phyloP scores from a whole-genome alignment of 2,797 vertebrate genomes.

The Lepus townsendii region DNA sequence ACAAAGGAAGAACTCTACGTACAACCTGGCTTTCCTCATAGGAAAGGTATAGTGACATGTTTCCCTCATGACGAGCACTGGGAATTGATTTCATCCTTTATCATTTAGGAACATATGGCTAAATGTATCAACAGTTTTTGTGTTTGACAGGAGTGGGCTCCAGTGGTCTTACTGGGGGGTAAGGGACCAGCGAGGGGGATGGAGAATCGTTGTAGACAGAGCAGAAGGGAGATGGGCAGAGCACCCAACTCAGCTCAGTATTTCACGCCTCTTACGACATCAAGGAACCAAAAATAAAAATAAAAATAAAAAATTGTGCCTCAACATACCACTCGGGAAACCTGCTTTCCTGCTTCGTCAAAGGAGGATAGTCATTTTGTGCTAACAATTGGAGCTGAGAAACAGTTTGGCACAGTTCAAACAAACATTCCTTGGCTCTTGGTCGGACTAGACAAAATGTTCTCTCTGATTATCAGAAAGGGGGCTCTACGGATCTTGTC shows the following conservation, averaged over 20 bases:
- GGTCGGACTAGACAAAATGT: constrained; percentile 88
- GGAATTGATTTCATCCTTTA: constrained; percentile 86
- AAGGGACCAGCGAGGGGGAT: constrained; percentile 56
- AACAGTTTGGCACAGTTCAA: constrained; percentile 93
- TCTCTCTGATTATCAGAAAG: constrained; percentile 91
- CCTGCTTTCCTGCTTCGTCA: constrained; percentile 87
- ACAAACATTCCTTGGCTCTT: constrained; percentile 89
- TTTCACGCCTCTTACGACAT: constrained; percentile 86
- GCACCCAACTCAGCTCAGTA: constrained; percentile 83
- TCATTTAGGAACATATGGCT: constrained; percentile 86
- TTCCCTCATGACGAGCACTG: constrained; percentile 86
- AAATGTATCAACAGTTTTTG: constrained; percentile 79
- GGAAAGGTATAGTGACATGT: constrained; percentile 84
- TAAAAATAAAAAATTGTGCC: constrained; percentile 83
- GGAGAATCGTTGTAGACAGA: constrained; percentile 74
- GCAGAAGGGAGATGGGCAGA: constrained; percentile 86
- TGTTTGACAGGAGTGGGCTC: constrained; percentile 75
- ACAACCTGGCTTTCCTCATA: constrained; percentile 85
- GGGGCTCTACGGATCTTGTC: constrained; percentile 89
- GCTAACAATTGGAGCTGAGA: constrained; percentile 89
- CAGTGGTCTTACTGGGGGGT: constrained; percentile 78
- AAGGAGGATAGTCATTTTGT: constrained; percentile 86
- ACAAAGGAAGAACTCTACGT: constrained; percentile 86
- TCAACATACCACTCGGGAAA: constrained; percentile 85
- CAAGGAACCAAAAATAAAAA: constrained; percentile 79